Evolutionary conservation across 2,113 vertebrate genomes (phyloP), one percentile per base, ranked within the genome.

Genomic region (Chiloscyllium plagiosum): DNA sequence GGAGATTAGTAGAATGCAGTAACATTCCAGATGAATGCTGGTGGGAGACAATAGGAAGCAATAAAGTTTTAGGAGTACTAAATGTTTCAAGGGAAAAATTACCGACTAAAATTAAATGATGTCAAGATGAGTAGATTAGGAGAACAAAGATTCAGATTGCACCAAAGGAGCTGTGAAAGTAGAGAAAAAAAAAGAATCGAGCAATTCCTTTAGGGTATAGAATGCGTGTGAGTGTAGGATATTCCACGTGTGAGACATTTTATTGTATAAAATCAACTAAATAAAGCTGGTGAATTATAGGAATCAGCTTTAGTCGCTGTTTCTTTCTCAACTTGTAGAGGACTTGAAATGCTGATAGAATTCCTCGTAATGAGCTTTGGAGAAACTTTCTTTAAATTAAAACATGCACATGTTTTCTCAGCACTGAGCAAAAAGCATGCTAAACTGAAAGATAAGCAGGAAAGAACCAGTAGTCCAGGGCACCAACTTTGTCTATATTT

Each of bases 41-140:
- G 42, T 26, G 69, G 52, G 72, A 52, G 10, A 72, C 68, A 52
- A 76, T 76, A 33, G 94, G 94, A 95, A 95, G 68, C 24, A 95
- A 95, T 50, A 72, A 95, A 47, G 72, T 72, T 95, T 72, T 52
- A 95, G 12, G 93, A 72, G 94, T 17, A 95, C 50, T 94, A 69
- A 69, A 94, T 13, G 24, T 65, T 76, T 52, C 29, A 72, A 95
- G 42, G 22, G 26, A 50, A 69, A 94, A 94, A 70, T 50, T 15
- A 90, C 26, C 2, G 69, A 72, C 42, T 72, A 26, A 50, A 76
- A 94, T 12, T 0, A 50, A 94, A 95, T 12, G 2, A 69, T 95
- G 69, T 52, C 24, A 72, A 72, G 68, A 95, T 72, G 66, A 92
- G 33, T 17, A 92, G 89, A 37, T 93, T 93, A 29, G 80, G 87